phyloP scores from a whole-genome alignment of 1,140 invertebrate species.

The Calephelis virginiensis region DNA sequence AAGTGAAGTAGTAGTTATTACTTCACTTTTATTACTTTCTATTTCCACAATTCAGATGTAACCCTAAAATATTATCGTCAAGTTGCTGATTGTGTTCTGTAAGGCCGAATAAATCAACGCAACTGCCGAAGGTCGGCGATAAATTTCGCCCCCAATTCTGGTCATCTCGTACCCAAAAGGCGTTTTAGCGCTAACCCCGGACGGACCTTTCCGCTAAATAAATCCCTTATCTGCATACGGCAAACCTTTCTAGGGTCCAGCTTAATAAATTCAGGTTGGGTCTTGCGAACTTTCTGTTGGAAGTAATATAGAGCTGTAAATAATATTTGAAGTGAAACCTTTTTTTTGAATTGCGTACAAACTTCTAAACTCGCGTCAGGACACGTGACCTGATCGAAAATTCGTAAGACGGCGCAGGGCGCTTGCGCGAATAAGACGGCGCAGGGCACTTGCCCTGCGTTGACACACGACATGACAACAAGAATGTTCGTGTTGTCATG shows the following conservation, averaged over 20 bases:
- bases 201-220: conserved; percentile 77
- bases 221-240: conserved; percentile 78
- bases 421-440: too few species aligned
- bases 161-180: conserved; percentile 69
- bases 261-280: conserved; percentile 78
- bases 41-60: conserved; percentile 9
- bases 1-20: too few species aligned
- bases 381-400: too few species aligned
- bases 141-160: conserved; percentile 71
- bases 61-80: conserved; percentile 49
- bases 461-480: too few species aligned
- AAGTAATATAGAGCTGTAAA: conserved; percentile 43
- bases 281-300: conserved; percentile 58
- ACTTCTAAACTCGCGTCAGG: too few species aligned
- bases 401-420: too few species aligned
- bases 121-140: conserved; percentile 63
- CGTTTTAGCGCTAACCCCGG: conserved; percentile 68
- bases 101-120: conserved; percentile 69
- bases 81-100: conserved; percentile 57
- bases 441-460: too few species aligned
- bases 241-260: conserved; percentile 76
- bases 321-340: neutral
- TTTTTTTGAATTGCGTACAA: too few species aligned
- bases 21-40: neutral
- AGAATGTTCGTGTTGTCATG: too few species aligned